Percentiles rank a stretch among this genome's conserved stretches.
Conservation (phyloP, 2,113 vertebrate genomes). For the Lampris megalopsis region DNA sequence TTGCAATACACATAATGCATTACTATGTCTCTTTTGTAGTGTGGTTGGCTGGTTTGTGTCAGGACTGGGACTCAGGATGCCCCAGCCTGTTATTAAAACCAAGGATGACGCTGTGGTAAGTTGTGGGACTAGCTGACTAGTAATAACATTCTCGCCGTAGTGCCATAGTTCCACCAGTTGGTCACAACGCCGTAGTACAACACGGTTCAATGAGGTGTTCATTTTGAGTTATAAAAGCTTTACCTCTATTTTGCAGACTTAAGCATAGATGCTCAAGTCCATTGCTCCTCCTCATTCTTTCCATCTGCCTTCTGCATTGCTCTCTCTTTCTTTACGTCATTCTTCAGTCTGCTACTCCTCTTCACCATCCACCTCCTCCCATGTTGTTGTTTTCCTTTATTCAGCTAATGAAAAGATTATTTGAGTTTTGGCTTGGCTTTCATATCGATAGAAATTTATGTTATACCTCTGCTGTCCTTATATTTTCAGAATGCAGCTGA, state of each 20-base stretch:
- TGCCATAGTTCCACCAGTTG: too few species aligned
- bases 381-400: not conserved
- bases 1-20: not conserved
- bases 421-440: not conserved
- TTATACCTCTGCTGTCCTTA: not conserved
- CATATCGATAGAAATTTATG: not conserved
- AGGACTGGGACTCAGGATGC: constrained; percentile 88
- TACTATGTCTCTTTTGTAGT: constrained; percentile 70
- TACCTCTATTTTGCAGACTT: not conserved
- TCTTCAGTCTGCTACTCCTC: not conserved
- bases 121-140: not conserved
- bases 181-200: too few species aligned
- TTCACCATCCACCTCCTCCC: not conserved
- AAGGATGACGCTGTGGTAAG: constrained; percentile 71
- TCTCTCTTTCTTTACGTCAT: not conserved
- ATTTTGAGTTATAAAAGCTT: not conserved
- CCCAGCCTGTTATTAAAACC: constrained; percentile 81
- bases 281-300: not conserved
- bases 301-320: not conserved
- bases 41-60: constrained; percentile 87
- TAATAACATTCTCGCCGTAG: not conserved
- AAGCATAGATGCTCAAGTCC: not conserved
- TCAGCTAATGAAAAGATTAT: too few species aligned
- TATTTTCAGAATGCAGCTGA: constrained; percentile 61
- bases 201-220: not conserved